Percentiles rank a stretch among this genome's conserved stretches.
Conservation (phyloP, 53 echinoderm and acorn worm genomes). For the Apostichopus leukothele region DNA sequence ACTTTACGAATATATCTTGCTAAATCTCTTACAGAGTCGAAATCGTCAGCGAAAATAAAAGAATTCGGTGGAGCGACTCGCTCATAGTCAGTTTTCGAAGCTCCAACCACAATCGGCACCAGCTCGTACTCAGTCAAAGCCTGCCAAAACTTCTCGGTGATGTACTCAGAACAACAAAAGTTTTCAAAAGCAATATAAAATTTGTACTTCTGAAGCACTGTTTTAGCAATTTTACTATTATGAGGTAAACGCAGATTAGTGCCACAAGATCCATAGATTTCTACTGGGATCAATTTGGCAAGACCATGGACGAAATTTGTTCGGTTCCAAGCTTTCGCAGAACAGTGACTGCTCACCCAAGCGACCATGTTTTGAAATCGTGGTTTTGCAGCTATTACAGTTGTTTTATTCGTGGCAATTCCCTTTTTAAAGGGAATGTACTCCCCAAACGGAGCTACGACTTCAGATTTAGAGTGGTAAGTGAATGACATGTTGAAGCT, state of each 20-base stretch:
- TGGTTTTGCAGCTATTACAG: no score
- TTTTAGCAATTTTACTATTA: background rate
- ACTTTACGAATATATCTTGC: background rate
- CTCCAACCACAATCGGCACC: background rate
- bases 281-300: background rate
- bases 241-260: background rate
- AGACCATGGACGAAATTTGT: slow-evolving; percentile 11
- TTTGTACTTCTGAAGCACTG: background rate
- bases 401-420: no score
- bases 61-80: slow-evolving; percentile 38
- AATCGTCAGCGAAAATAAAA: slow-evolving; percentile 18
- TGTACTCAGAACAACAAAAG: slow-evolving; percentile 14
- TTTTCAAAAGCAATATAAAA: slow-evolving; percentile 35
- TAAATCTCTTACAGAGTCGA: background rate
- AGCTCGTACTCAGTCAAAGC: background rate
- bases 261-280: slow-evolving; percentile 18
- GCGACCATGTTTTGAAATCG: background rate
- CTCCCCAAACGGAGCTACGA: slow-evolving; percentile 19
- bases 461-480: slow-evolving; percentile 20
- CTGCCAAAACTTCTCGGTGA: slow-evolving; percentile 26
- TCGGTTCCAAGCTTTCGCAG: background rate
- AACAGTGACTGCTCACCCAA: slow-evolving; percentile 33
- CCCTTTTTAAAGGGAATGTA: background rate
- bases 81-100: background rate
- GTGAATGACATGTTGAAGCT: slow-evolving; percentile 21